Percentiles rank a stretch among this genome's conserved stretches.
phyloP scores from a whole-genome alignment of 2,888 invertebrate genomes.

The Apodemia zela region DNA sequence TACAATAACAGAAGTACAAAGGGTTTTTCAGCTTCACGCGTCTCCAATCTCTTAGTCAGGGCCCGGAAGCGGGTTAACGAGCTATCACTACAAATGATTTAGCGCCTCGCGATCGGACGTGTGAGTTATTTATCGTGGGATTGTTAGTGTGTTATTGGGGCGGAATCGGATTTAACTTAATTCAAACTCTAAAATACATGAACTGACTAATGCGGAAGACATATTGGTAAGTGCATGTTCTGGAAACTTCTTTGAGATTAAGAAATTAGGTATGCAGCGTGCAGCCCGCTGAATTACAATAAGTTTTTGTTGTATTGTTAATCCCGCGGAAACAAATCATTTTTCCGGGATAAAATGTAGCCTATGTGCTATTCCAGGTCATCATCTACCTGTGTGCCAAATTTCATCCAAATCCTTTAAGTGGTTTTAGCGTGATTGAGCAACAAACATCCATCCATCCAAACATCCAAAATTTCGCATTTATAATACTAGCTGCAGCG shows the following conservation, averaged over 20 bases:
- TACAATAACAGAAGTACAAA: conserved; percentile 1
- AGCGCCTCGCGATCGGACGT: not conserved
- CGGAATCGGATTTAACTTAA: not conserved
- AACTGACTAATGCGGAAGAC: not conserved
- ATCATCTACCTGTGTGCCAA: no score
- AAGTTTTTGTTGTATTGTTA: no score
- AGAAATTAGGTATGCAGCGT: no score
- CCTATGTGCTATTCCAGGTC: no score
- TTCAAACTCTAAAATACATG: not conserved
- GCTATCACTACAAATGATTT: conserved; percentile 3
- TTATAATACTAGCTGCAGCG: no score
- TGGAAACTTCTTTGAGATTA: not conserved
- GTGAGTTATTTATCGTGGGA: conserved; percentile 11
- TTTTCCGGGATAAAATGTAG: no score
- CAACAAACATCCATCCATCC: no score
- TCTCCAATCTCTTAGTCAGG: not conserved
- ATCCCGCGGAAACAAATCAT: no score
- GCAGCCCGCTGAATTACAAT: no score
- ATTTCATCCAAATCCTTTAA: no score
- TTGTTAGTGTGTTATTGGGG: conserved; percentile 4
- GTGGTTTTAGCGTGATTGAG: no score
- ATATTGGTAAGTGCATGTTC: not conserved
- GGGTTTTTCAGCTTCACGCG: not conserved
- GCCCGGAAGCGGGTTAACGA: conserved; percentile 6
- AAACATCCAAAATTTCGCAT: no score